These are phyloP conservation scores for Yoshiicerus persimilis DNA, from an alignment of 1,140 invertebrate genomes.

Conservation along the genomic window DNA sequence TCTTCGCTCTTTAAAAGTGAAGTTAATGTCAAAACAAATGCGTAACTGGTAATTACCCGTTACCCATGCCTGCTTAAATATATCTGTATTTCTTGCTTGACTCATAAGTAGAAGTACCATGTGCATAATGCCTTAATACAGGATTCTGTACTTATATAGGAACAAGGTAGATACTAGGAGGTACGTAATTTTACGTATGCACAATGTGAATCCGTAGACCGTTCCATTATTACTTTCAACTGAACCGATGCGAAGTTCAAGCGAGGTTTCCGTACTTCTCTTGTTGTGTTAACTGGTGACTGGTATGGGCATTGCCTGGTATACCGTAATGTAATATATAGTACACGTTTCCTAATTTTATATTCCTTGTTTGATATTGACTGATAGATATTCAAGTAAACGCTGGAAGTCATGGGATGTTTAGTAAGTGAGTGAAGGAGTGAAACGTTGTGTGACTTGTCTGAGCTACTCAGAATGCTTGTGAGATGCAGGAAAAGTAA, in stretches of 20 bases:
- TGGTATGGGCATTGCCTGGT: neutral
- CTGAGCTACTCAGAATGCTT: neutral
- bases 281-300: neutral
- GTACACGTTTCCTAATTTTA: neutral
- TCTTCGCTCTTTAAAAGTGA: neutral
- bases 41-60: neutral
- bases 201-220: too few relatives aligned
- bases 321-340: neutral
- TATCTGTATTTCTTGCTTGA: too few relatives aligned
- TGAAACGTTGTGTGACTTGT: neutral
- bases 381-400: neutral
- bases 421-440: neutral
- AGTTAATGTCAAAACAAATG: neutral
- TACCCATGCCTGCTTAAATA: neutral
- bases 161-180: neutral
- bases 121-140: neutral
- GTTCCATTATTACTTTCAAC: neutral
- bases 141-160: neutral
- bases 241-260: neutral
- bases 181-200: neutral
- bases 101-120: too few relatives aligned
- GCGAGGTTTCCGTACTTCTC: neutral
- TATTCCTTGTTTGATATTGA: neutral
- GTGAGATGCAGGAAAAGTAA: neutral
- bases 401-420: neutral